Conservation (phyloP, 2,888 invertebrate species). For the Zaprionus obscuricornis region DNA sequence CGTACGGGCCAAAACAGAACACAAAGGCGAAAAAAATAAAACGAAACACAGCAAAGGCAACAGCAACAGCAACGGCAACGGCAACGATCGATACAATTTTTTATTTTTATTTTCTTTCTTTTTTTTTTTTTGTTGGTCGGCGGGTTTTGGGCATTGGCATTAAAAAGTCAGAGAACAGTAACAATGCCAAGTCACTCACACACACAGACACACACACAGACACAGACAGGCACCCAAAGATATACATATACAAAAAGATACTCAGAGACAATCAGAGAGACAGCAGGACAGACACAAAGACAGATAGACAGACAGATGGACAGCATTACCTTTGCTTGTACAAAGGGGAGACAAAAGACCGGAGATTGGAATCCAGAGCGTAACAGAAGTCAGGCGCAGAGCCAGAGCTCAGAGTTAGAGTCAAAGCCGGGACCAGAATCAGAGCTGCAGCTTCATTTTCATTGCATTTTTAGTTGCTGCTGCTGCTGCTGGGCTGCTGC, state of each 20-base stretch:
- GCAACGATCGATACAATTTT: constrained; percentile 71
- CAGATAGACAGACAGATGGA: neutral
- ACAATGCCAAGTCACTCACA: constrained; percentile 63
- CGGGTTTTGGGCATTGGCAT: constrained; percentile 73
- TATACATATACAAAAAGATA: neutral
- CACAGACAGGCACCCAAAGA: constrained; percentile 5
- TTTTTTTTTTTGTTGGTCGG: constrained; percentile 40
- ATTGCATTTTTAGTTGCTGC: constrained; percentile 69
- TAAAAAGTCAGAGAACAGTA: constrained; percentile 72
- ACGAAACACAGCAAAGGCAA: constrained; percentile 44
- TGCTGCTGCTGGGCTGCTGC: constrained; percentile 27
- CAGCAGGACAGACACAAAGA: constrained; percentile 19
- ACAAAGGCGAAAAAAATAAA: constrained; percentile 51
- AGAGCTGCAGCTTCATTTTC: constrained; percentile 55
- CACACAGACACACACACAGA: constrained; percentile 28
- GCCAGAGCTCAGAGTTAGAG: constrained; percentile 7
- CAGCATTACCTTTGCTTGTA: constrained; percentile 49
- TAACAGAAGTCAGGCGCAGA: constrained; percentile 1
- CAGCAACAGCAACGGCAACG: constrained; percentile 23
- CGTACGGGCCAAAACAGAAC: constrained; percentile 62
- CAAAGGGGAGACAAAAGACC: constrained; percentile 53
- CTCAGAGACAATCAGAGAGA: constrained; percentile 5
- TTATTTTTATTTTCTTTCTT: constrained; percentile 10
- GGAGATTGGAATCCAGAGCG: constrained; percentile 27
- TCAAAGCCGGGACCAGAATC: constrained; percentile 42